Evolutionary conservation across 2,113 vertebrate genomes (phyloP).

Genomic region (Poeciliopsis occidentalis): DNA sequence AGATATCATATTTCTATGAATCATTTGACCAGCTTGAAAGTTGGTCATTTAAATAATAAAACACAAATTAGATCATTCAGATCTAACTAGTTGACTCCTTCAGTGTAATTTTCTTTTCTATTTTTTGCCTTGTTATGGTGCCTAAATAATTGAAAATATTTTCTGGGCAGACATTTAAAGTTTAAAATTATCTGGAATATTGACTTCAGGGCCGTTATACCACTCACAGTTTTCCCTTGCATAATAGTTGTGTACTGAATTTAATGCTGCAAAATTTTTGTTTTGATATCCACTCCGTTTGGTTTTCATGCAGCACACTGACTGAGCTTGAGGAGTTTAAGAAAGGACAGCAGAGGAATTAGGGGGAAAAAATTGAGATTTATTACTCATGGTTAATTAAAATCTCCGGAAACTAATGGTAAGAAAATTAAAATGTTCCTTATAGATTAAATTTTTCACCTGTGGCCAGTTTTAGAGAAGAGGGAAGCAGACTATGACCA

Average conservation of each 20-base stretch:
- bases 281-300: slow-evolving; percentile 41
- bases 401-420: slow-evolving; percentile 69
- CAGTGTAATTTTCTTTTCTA: no score
- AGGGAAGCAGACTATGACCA: slow-evolving; percentile 59
- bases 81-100: no score
- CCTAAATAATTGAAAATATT: no score
- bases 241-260: slow-evolving; percentile 41
- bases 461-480: slow-evolving; percentile 37
- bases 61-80: no score
- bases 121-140: no score
- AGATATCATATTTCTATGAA: not conserved
- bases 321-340: slow-evolving; percentile 27
- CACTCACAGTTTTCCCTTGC: slow-evolving; percentile 12
- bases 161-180: no score
- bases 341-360: slow-evolving; percentile 59
- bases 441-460: slow-evolving; percentile 60
- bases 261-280: slow-evolving; percentile 45
- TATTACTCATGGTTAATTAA: slow-evolving; percentile 75
- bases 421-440: slow-evolving; percentile 72
- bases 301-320: slow-evolving; percentile 36
- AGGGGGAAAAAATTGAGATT: slow-evolving; percentile 63
- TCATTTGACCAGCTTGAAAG: not conserved
- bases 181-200: slow-evolving; percentile 7
- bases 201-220: slow-evolving; percentile 17
- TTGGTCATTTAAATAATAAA: no score